phyloP scores from a whole-genome alignment of 2,888 invertebrate genomes.

The Omphaloscelis lunosa region DNA sequence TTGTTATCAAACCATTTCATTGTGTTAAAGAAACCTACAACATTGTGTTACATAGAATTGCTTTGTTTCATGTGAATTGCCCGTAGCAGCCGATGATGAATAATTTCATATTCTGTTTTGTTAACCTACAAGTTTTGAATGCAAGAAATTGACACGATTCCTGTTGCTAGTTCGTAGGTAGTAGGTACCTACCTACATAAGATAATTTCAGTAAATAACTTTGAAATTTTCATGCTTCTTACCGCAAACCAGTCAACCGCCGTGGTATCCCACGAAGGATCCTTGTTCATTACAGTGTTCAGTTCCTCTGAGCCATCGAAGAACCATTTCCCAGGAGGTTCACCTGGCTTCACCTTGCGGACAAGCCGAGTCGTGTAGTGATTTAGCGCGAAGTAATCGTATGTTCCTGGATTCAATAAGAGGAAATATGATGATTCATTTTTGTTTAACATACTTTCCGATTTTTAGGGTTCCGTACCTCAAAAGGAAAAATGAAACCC shows the following conservation, averaged over 20 bases:
- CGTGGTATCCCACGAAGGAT: slow-evolving; percentile 60
- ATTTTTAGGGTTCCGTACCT: no score
- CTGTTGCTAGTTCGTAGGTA: no score
- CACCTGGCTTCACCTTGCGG: slow-evolving; percentile 53
- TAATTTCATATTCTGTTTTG: no score
- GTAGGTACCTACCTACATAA: no score
- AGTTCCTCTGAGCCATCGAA: slow-evolving; percentile 69
- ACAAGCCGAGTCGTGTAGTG: slow-evolving; percentile 82
- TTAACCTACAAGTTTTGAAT: not conserved
- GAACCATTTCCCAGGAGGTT: slow-evolving; percentile 63
- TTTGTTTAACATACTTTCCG: not conserved
- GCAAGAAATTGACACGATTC: not conserved
- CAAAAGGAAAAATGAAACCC: no score
- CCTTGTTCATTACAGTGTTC: slow-evolving; percentile 48
- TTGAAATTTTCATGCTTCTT: slow-evolving; percentile 7
- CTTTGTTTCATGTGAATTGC: slow-evolving; percentile 1
- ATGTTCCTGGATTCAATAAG: slow-evolving; percentile 68
- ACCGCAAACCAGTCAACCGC: slow-evolving; percentile 66
- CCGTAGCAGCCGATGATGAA: no score
- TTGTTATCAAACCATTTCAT: slow-evolving; percentile 3
- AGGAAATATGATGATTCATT: not conserved
- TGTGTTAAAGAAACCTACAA: not conserved
- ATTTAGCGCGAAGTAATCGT: slow-evolving; percentile 89
- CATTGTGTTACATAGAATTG: not conserved
- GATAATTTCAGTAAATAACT: not conserved